Base-by-base conservation (phyloP, 1,140 invertebrate genomes). In the Polypedilum pembai region DNA sequence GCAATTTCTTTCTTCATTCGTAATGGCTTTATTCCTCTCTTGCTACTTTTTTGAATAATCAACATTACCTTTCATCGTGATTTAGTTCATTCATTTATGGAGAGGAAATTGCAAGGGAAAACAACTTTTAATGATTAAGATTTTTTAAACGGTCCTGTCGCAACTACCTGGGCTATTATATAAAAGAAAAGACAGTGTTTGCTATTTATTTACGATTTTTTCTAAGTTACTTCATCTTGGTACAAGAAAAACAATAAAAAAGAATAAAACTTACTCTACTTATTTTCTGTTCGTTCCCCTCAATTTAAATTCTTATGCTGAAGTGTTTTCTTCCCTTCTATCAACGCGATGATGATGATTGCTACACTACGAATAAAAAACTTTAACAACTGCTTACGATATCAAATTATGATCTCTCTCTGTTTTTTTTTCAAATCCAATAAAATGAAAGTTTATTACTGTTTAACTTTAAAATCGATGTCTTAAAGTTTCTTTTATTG, bases 1-100 rank as follows among this genome's bases (percentile, higher is more conserved):
- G 20, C 17, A 69, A 20, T 69, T 69, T 18, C 17, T 69, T 20
- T 20, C 65, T 21, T 17, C 65, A 69, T 20, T 69, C 65, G 20
- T 12, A 18, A 69, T 69, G 20, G 18, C 65, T 69, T 69, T 69
- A n/a, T 69, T 69, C 20, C 12, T 1, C 45, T 69, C 20, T 8
- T 18, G 65, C 17, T 18, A 69, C 20, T 18, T 7, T n/a, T 66
- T 69, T 69, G 65, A 69, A 69, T 69, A 69, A 69, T 69, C 8
- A 69, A 18, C 65, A 69, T 20, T 20, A 69, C 65, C 65, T 69
- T 69, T 33, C 24, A 33, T 33, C 24, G 24, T 33, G 24, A 33
- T 33, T 33, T 33, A 33, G 24, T 33, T 33, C 24, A 33, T 33
- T 33, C 24, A 33, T 33, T 33, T 33, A 33, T 33, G 24, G 24